These are phyloP conservation scores for Catagonus wagneri DNA, from an alignment of 2,113 vertebrate genomes.

Conservation along the genomic window DNA sequence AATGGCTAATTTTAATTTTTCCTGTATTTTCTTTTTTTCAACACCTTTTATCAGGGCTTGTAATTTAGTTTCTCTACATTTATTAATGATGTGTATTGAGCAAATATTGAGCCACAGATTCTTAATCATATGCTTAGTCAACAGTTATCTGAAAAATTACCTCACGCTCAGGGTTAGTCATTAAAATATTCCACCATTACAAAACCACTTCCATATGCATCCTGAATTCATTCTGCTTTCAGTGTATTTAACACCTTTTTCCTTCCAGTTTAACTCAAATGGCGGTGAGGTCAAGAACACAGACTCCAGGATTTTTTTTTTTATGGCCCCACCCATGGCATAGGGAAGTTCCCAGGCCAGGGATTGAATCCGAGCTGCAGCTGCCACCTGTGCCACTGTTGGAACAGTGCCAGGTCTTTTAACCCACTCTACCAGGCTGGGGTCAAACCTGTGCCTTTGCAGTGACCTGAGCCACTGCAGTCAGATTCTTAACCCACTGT, in stretches of 20 bases:
- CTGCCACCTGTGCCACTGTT: no score
- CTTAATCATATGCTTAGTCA: not conserved
- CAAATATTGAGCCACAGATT: not conserved
- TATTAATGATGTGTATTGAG: not conserved
- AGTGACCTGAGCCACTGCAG: no score
- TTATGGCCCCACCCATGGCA: no score
- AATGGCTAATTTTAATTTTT: not conserved
- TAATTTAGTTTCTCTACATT: not conserved
- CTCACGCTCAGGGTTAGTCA: not conserved
- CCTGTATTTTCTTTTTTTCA: not conserved
- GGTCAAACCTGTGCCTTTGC: no score
- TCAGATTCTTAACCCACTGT: no score
- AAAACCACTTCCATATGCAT: not conserved
- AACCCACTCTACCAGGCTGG: no score
- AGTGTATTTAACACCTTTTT: not conserved
- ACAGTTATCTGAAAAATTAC: not conserved
- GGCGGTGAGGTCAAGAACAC: not conserved
- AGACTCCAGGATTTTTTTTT: not conserved
- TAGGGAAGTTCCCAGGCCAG: no score
- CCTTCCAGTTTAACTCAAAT: not conserved
- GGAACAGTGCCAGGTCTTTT: no score
- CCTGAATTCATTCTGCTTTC: constrained; percentile 21
- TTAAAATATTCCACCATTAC: not conserved
- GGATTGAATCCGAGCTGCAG: no score
- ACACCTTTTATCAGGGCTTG: not conserved